phyloP scores from a whole-genome alignment of 2,888 invertebrate species.

The Cacoxenus indagator region DNA sequence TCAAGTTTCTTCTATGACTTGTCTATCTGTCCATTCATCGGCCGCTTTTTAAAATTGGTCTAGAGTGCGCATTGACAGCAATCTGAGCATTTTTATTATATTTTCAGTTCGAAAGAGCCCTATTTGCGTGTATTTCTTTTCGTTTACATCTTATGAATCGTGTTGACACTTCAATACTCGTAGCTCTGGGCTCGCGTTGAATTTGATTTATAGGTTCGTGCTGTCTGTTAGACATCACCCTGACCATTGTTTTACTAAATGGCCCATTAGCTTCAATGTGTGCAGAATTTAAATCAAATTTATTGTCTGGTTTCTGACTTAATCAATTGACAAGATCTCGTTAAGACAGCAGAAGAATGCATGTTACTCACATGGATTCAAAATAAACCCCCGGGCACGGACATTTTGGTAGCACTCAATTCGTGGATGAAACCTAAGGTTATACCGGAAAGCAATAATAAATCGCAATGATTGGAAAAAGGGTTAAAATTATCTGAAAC shows the following conservation, averaged over 20 bases:
- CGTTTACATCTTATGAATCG: neutral
- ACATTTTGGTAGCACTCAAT: too few species aligned
- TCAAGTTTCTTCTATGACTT: slow-evolving; percentile 59
- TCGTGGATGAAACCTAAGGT: too few species aligned
- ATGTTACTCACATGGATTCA: too few species aligned
- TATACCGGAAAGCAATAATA: too few species aligned
- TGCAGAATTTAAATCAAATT: neutral
- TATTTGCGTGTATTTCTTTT: slow-evolving; percentile 52
- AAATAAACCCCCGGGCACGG: too few species aligned
- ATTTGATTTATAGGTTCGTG: slow-evolving; percentile 33
- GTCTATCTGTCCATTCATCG: slow-evolving; percentile 50
- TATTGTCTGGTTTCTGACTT: slow-evolving; percentile 20
- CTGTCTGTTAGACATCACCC: neutral
- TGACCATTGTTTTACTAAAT: slow-evolving; percentile 30
- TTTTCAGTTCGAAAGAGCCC: slow-evolving; percentile 50
- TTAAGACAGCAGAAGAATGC: too few species aligned
- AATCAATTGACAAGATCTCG: neutral
- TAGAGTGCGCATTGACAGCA: slow-evolving; percentile 38
- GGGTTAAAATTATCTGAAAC: too few species aligned
- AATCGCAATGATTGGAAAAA: too few species aligned
- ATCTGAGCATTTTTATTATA: neutral
- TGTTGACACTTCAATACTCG: slow-evolving; percentile 8
- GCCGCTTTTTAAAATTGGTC: slow-evolving; percentile 58
- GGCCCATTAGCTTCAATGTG: slow-evolving; percentile 32
- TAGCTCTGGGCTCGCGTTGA: neutral